Evolutionary conservation across 2,113 vertebrate species (phyloP).

Genomic region (Scytalopus superciliaris): DNA sequence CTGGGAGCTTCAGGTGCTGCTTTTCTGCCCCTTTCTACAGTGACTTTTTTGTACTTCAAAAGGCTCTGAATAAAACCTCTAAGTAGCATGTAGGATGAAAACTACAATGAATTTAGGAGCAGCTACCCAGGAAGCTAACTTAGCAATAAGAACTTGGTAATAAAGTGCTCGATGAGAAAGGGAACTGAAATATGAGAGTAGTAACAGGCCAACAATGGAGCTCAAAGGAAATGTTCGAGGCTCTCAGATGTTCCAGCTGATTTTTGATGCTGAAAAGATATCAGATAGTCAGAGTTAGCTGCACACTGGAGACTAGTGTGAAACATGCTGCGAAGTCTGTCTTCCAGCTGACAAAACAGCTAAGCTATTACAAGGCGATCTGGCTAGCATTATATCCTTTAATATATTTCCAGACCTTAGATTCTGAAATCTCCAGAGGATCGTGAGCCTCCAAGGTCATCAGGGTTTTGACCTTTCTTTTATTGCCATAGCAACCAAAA

Average conservation of each 20-base stretch:
- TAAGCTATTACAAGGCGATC: slow-evolving; percentile 14
- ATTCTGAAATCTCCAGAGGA: slow-evolving; percentile 43
- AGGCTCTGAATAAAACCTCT: background rate
- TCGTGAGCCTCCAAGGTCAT: slow-evolving; percentile 28
- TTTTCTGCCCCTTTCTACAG: background rate
- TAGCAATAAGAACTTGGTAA: background rate
- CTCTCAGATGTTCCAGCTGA: slow-evolving; percentile 19
- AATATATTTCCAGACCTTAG: slow-evolving; percentile 36
- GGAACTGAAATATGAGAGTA: slow-evolving; percentile 30
- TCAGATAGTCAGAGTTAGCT: background rate
- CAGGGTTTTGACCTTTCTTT: slow-evolving; percentile 43
- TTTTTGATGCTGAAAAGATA: slow-evolving; percentile 44
- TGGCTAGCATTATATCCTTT: slow-evolving; percentile 30
- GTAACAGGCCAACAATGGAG: background rate
- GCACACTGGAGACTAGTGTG: background rate
- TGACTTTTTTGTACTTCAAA: slow-evolving; percentile 7
- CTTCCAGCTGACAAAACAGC: slow-evolving; percentile 45
- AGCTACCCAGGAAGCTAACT: slow-evolving; percentile 8
- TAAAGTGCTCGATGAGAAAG: background rate
- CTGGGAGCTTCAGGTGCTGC: background rate
- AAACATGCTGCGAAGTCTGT: background rate
- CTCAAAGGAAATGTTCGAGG: slow-evolving; percentile 25
- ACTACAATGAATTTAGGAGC: background rate
- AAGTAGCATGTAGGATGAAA: background rate
- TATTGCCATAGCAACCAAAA: slow-evolving; percentile 68